Evolutionary conservation across 2,888 invertebrate genomes (phyloP).

Genomic region (Melanargia galathea): DNA sequence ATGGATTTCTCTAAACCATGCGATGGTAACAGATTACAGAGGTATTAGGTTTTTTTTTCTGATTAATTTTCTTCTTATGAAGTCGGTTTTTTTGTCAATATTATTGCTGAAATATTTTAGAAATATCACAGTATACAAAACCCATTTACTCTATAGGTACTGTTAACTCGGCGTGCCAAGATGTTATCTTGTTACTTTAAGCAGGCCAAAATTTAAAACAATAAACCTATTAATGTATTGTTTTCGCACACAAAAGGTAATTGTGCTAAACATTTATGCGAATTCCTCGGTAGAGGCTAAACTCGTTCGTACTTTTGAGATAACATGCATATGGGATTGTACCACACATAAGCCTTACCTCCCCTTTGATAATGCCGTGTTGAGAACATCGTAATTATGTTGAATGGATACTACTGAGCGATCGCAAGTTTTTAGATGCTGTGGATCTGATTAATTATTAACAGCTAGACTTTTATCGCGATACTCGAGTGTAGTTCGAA

Average conservation of each 20-base stretch:
- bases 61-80: no score
- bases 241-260: constrained; percentile 73
- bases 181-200: constrained; percentile 48
- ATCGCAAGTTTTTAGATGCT: no score
- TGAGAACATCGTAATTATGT: background rate
- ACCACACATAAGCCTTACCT: constrained; percentile 12
- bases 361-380: background rate
- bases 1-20: no score
- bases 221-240: constrained; percentile 74
- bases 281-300: constrained; percentile 37
- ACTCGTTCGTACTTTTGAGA: constrained; percentile 29
- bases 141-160: background rate
- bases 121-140: background rate
- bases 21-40: no score
- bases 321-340: constrained; percentile 26
- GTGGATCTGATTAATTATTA: no score
- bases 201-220: constrained; percentile 64
- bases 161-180: constrained; percentile 20
- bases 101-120: no score
- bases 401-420: background rate
- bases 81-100: no score
- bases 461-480: background rate
- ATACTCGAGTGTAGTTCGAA: background rate
- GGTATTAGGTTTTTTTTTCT: no score
- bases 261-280: constrained; percentile 66